Percentiles rank a stretch among this genome's conserved stretches.
Evolutionary conservation across 2,797 vertebrate species (phyloP).

Genomic region (Tapirus indicus): DNA sequence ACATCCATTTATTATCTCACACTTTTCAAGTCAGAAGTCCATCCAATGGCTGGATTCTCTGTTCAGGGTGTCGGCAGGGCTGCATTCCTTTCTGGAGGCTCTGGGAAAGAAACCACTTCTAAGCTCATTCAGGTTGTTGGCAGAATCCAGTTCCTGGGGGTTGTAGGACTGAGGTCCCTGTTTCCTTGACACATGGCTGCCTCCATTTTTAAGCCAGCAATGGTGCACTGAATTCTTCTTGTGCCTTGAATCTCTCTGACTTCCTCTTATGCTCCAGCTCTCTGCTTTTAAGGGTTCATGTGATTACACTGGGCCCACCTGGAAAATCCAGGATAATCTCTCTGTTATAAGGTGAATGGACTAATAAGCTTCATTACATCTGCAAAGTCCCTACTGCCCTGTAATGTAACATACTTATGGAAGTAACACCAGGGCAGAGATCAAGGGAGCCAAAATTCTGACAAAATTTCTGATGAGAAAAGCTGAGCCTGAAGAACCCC

Average conservation of each 20-base stretch:
- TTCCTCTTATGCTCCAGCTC: neutral
- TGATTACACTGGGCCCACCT: no score
- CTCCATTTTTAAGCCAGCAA: neutral
- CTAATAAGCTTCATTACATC: no score
- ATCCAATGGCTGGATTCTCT: no score
- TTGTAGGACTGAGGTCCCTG: neutral
- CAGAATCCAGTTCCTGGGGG: neutral
- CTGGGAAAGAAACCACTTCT: neutral
- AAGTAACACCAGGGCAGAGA: neutral
- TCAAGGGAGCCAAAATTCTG: neutral
- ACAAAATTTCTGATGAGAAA: neutral
- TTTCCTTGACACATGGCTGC: neutral
- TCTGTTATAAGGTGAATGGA: no score
- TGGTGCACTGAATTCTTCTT: neutral
- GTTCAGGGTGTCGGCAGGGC: no score
- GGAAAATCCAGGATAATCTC: no score
- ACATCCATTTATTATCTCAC: no score
- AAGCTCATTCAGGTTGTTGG: neutral
- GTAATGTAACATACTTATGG: neutral
- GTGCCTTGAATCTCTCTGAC: neutral
- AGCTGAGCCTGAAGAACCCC: neutral
- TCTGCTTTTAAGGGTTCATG: no score
- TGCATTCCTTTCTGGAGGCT: no score
- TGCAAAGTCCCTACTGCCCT: no score
- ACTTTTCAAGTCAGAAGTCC: no score